Base-by-base conservation (phyloP, 2,888 invertebrate species). In the Lasioglossum zephyrum region DNA sequence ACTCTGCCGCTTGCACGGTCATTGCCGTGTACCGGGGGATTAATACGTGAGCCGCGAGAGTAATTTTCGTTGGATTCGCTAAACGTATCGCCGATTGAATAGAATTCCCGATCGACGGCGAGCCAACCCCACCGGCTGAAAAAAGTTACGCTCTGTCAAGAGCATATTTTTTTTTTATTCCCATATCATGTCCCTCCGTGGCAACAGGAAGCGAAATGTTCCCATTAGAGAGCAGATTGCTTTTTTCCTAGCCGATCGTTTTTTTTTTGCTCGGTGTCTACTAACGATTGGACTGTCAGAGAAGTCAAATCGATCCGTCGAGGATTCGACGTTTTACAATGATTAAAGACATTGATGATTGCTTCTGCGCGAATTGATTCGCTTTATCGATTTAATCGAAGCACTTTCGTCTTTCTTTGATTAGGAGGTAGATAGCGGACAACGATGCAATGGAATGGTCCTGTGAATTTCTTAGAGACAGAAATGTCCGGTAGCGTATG, bases 1-100 rank as follows among this genome's bases (percentile, higher is more conserved):
- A 88, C 57, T 77, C 66, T 66, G 31, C 73, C 74, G 81, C 72
- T 83, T 76, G 79, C 70, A 70, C 85, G 72, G 72, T 49, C 79
- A 78, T 79, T 69, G 60, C 73, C 72, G 79, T 18, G 82, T 73
- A 73, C 83, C 80, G 26, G 85, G 63, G 63, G 87, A 88, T 90
- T 90, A 90, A 90, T 87, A 84, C 77, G 70, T 39, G 72, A 78
- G 77, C 81, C 63, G 60, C 26, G 63, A 77, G 83, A 85, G 81
- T 87, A 83, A 89, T 90, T 90, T 88, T 75, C 73, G 80, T 75
- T 36, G 73, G 79, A 90, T 87, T 86, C 85, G 73, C 69, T 79
- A 73, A 85, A 87, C 73, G 73, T 73, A 73, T 82, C 79, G 73
- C n/a, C 47, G 79, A 75, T 60, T 73, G 69, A 76, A 76, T 76